Conservation (phyloP, 2,113 vertebrate species). For the Bagarius yarrelli region DNA sequence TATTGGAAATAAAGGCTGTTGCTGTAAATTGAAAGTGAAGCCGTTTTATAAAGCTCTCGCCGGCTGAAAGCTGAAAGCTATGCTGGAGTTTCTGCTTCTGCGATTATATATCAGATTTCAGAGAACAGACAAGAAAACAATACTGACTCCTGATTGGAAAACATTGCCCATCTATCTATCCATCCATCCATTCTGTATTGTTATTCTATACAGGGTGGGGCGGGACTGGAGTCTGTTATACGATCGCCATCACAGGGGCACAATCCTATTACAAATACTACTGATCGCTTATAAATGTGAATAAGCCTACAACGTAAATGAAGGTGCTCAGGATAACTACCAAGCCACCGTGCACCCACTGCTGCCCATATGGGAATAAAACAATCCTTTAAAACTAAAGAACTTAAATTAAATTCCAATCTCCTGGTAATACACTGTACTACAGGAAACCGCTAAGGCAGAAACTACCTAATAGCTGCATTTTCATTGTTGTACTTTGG, state of each 20-base stretch:
- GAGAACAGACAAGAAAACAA: not conserved
- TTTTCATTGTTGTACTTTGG: not conserved
- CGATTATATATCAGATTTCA: not conserved
- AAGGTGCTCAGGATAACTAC: too few species aligned
- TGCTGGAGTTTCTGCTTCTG: conserved; percentile 4
- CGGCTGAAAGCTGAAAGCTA: conserved; percentile 9
- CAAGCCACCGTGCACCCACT: too few species aligned
- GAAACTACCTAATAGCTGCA: not conserved
- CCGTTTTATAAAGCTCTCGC: conserved; percentile 7
- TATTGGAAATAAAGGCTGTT: conserved; percentile 34
- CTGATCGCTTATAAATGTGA: too few species aligned
- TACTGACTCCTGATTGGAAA: not conserved
- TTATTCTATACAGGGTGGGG: too few species aligned
- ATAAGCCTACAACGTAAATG: too few species aligned
- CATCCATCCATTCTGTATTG: too few species aligned
- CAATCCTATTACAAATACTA: too few species aligned
- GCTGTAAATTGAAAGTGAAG: conserved; percentile 31
- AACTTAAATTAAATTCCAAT: not conserved
- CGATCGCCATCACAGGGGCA: too few species aligned
- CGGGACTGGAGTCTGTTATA: too few species aligned
- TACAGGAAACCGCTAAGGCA: not conserved
- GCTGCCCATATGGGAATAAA: not conserved
- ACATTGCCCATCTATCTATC: not conserved
- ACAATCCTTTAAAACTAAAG: not conserved
- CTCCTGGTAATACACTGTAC: not conserved